These are phyloP conservation scores for Petrocephalus microphthalmus DNA, from an alignment of 2,113 vertebrate species.

Conservation along the genomic window DNA sequence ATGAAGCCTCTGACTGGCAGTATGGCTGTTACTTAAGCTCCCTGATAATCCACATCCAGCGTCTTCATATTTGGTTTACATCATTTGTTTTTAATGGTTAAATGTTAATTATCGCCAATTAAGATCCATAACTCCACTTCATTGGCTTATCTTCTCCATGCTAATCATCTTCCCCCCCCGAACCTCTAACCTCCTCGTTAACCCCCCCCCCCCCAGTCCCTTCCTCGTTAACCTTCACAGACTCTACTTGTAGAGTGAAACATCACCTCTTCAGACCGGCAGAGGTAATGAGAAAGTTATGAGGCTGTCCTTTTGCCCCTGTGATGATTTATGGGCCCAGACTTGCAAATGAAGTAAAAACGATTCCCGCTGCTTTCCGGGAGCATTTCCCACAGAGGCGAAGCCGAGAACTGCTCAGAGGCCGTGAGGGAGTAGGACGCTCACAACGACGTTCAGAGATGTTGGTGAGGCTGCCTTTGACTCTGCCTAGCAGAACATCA, in stretches of 20 bases:
- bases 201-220: not conserved
- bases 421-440: not conserved
- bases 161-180: not conserved
- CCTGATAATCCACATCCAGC: not conserved
- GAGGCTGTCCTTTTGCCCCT: not conserved
- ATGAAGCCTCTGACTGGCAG: not conserved
- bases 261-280: not conserved
- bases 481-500: not conserved
- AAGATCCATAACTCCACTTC: not conserved
- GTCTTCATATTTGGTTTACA: not conserved
- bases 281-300: constrained; percentile 25
- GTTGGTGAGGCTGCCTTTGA: not conserved
- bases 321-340: constrained; percentile 10
- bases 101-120: not conserved
- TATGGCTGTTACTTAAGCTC: not conserved
- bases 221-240: not conserved
- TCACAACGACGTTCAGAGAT: not conserved
- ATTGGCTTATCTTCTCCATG: not conserved
- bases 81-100: not conserved
- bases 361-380: not conserved
- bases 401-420: not conserved
- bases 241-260: not conserved
- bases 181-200: not conserved
- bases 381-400: not conserved
- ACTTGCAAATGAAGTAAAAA: constrained; percentile 16